Conservation (phyloP, 1,140 invertebrate species). For the Heliconius nattereri region DNA sequence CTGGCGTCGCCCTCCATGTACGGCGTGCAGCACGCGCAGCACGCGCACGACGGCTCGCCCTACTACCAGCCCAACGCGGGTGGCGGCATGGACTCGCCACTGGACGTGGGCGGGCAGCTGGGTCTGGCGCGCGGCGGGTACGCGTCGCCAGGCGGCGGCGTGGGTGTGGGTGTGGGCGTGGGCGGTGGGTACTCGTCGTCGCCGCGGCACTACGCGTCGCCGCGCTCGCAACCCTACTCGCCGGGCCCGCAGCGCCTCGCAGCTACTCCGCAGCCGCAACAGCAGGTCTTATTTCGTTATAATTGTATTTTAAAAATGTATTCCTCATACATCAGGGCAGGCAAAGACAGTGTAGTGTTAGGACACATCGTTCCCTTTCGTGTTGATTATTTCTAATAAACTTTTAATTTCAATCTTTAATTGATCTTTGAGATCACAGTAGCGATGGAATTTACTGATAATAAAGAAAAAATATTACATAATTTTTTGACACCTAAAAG, state of each 20-base stretch:
- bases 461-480: too few relatives aligned
- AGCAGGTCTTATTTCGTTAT: slow-evolving; percentile 20
- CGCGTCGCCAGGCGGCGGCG: slow-evolving; percentile 46
- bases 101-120: slow-evolving; percentile 54
- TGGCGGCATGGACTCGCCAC: slow-evolving; percentile 55
- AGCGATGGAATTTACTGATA: too few relatives aligned
- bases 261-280: slow-evolving; percentile 66
- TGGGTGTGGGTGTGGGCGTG: background rate
- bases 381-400: too few relatives aligned
- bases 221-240: slow-evolving; percentile 63
- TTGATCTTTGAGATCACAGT: too few relatives aligned
- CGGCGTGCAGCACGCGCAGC: slow-evolving; percentile 47
- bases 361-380: too few relatives aligned
- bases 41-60: slow-evolving; percentile 49
- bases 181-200: slow-evolving; percentile 52
- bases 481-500: too few relatives aligned
- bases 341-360: too few relatives aligned
- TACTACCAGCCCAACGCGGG: slow-evolving; percentile 61
- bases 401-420: too few relatives aligned
- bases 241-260: slow-evolving; percentile 55
- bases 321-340: background rate
- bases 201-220: slow-evolving; percentile 68
- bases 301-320: background rate
- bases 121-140: slow-evolving; percentile 53
- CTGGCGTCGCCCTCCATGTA: slow-evolving; percentile 58